Conservation (phyloP, 2,888 invertebrate species). For the Epistrophe eligans region DNA sequence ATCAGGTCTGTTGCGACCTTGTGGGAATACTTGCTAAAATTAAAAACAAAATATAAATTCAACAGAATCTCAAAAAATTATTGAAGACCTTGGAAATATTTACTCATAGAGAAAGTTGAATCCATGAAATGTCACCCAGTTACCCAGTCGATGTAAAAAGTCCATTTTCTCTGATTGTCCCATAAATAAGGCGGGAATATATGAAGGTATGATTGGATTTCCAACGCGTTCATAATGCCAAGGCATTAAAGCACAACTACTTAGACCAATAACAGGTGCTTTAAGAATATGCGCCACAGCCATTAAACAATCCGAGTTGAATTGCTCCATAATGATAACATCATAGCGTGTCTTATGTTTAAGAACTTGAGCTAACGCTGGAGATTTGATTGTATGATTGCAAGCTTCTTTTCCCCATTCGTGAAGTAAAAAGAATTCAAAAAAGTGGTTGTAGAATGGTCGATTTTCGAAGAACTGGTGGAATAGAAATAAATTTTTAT, state of each 20-base stretch:
- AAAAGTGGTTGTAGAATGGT: slow-evolving; percentile 80
- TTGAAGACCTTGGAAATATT: background rate
- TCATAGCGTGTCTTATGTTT: slow-evolving; percentile 86
- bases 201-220: slow-evolving; percentile 86
- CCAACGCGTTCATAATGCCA: slow-evolving; percentile 86
- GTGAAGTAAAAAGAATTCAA: slow-evolving; percentile 81
- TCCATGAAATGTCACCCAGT: slow-evolving; percentile 81
- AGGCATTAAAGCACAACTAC: slow-evolving; percentile 86
- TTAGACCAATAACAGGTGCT: slow-evolving; percentile 86
- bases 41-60: background rate
- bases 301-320: slow-evolving; percentile 89
- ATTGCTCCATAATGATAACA: slow-evolving; percentile 88
- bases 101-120: slow-evolving; percentile 81
- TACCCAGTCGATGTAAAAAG: slow-evolving; percentile 84
- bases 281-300: slow-evolving; percentile 87
- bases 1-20: slow-evolving; percentile 80
- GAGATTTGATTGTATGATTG: slow-evolving; percentile 81
- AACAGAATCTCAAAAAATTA: background rate
- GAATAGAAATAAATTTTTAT: background rate
- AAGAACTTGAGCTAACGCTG: slow-evolving; percentile 82
- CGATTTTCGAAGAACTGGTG: slow-evolving; percentile 81
- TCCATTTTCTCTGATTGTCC: slow-evolving; percentile 84
- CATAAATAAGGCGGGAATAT: slow-evolving; percentile 85
- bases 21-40: slow-evolving; percentile 66
- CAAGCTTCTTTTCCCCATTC: slow-evolving; percentile 82